Evolutionary conservation across 2,113 vertebrate species (phyloP), one percentile per base, ranked within the genome.

Genomic region (Brachypodius melanocephalos): DNA sequence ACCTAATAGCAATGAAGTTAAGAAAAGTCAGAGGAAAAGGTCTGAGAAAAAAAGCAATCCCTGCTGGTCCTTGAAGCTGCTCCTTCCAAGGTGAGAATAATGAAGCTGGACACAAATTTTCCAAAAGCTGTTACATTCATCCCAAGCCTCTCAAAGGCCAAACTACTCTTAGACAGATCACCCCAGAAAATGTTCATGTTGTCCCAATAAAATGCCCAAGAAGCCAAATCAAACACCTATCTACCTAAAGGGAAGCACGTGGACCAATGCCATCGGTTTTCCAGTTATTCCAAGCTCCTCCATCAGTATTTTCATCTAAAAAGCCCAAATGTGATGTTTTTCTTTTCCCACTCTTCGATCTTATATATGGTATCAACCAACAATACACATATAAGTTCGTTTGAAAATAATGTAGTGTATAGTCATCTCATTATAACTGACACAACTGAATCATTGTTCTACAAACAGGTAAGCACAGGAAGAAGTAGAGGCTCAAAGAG

Each of bases 51-150:
- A 84, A 59, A 12, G 17, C 1, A 5, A 24, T 34, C 18, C 17
- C 69, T 78, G 34, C 1, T 4, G 16, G 49, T 66, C 82, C 73
- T 90, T 61, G 42, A 34, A 66, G 49, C 26, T 75, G 31, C 29
- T 69, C 46, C 40, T 11, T 6, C 24, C 31, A 66, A 45, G 8
- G 38, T 42, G 17, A n/a, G 13, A 90, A 40, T 52, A 85, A 55
- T 0, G 0, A 38, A 83, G 29, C 8, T 10, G 5, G 82, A 73
- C 20, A 10, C 3, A 2, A 57, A 58, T 86, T 77, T 88, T 73
- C 38, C 67, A 58, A 38, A 66, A 80, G 11, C 32, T 34, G 3
- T 45, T 57, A 78, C 0, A 0, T 62, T 88, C 38, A 66, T 38
- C 34, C 29, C 49, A 90, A 83, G 22, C 10, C 10, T 36, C 54